A percentile compares a stretch with the other conserved stretches of the same genome.
These are phyloP conservation scores for Psittacula cyanocephala DNA, from an alignment of 2,113 vertebrate species.

Conservation along the genomic window DNA sequence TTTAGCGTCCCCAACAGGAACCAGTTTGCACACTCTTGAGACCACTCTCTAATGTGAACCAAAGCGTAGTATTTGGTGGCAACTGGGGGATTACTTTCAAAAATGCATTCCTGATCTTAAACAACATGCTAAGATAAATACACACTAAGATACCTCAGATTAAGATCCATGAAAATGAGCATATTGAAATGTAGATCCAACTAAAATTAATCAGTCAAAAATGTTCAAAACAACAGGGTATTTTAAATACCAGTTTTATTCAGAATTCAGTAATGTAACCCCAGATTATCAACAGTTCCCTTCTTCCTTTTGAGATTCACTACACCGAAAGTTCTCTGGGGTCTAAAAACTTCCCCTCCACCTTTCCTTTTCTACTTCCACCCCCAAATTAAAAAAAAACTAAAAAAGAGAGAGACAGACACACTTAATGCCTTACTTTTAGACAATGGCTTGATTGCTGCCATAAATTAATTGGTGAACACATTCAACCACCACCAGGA, in stretches of 20 bases:
- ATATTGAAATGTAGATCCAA: neutral
- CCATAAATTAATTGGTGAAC: neutral
- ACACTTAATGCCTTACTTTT: neutral
- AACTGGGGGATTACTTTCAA: neutral
- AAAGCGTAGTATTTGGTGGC: neutral
- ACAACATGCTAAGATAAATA: neutral
- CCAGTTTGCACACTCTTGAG: neutral
- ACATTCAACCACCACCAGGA: neutral
- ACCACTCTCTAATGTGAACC: neutral
- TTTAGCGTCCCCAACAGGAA: neutral
- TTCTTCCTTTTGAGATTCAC: neutral
- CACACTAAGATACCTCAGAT: neutral
- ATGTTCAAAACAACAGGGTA: neutral
- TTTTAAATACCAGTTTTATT: neutral
- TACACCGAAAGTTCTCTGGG: neutral
- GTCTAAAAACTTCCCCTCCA: neutral
- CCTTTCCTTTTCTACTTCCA: neutral
- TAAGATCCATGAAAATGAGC: neutral
- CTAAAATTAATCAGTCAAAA: neutral
- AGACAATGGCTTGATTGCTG: neutral
- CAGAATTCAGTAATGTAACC: neutral
- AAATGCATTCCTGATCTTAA: neutral
- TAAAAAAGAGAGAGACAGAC: neutral
- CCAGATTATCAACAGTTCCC: neutral
- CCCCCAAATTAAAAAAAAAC: neutral